Conservation (phyloP, 2,888 invertebrate species). For the Orchesella flavescens region DNA sequence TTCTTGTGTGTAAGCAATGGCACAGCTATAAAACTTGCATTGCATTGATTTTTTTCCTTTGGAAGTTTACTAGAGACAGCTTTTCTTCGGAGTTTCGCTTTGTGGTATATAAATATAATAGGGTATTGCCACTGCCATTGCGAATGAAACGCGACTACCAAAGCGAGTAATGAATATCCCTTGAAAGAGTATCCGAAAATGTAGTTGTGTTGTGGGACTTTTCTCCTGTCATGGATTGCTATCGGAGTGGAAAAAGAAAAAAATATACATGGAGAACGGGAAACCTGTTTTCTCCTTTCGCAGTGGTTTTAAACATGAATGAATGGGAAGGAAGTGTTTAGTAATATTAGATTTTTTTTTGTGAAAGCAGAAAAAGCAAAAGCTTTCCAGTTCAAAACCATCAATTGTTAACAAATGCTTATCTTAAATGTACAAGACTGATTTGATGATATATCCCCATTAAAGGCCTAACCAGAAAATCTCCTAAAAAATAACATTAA, state of each 20-base stretch:
- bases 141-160: not conserved
- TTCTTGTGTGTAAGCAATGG: not conserved
- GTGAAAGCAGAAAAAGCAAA: no score
- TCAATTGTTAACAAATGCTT: no score
- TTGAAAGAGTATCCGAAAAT: not conserved
- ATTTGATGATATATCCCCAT: not conserved
- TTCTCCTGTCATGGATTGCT: conserved; percentile 1
- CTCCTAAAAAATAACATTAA: no score
- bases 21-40: conserved; percentile 2
- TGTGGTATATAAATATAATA: conserved; percentile 8
- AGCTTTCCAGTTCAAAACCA: no score
- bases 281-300: not conserved
- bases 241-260: conserved; percentile 22
- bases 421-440: not conserved
- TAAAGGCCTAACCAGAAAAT: not conserved
- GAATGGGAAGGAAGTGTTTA: not conserved
- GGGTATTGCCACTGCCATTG: not conserved
- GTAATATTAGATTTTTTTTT: no score
- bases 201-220: conserved; percentile 12
- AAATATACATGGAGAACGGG: no score
- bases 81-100: not conserved
- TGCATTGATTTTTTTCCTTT: conserved; percentile 65
- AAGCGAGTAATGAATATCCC: conserved; percentile 34
- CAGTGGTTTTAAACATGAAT: not conserved
- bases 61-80: no score